Conservation (phyloP, 2,888 invertebrate species). For the Dynastes tityus region DNA sequence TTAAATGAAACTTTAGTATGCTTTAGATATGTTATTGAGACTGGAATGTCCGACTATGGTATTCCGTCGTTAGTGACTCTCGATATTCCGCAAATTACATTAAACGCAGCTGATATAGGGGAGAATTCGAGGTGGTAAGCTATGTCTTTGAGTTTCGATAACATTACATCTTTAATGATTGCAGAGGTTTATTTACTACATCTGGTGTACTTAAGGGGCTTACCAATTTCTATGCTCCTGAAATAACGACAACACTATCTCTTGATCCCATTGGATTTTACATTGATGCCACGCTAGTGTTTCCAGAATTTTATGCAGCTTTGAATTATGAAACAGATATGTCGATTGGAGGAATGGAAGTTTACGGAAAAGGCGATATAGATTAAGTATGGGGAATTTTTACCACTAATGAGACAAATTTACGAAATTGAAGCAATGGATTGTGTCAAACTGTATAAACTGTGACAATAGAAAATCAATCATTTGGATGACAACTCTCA, state of each 20-base stretch:
- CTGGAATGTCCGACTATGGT: slow-evolving; percentile 45
- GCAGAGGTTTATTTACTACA: slow-evolving; percentile 35
- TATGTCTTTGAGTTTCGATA: not conserved
- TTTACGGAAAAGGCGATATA: slow-evolving; percentile 49
- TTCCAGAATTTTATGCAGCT: slow-evolving; percentile 38
- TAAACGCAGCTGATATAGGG: slow-evolving; percentile 28
- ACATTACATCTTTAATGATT: not conserved
- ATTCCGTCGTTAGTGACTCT: slow-evolving; percentile 47
- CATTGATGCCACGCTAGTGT: slow-evolving; percentile 35
- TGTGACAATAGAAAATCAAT: too few relatives aligned
- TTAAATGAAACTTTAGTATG: slow-evolving; percentile 47
- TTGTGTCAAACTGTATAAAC: too few relatives aligned
- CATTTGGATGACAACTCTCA: too few relatives aligned
- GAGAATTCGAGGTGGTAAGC: slow-evolving; percentile 40
- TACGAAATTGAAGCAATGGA: too few relatives aligned
- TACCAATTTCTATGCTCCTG: slow-evolving; percentile 41
- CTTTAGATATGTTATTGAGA: slow-evolving; percentile 35
- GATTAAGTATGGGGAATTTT: slow-evolving; percentile 28
- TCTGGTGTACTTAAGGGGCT: slow-evolving; percentile 43
- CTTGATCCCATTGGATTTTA: slow-evolving; percentile 26
- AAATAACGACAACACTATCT: slow-evolving; percentile 21
- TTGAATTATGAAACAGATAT: slow-evolving; percentile 49
- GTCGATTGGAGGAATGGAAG: slow-evolving; percentile 27
- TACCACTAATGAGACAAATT: too few relatives aligned
- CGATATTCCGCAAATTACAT: slow-evolving; percentile 41